Evolutionary conservation across 2,797 vertebrate genomes (phyloP).

Genomic region (Loris lydekkerianus): DNA sequence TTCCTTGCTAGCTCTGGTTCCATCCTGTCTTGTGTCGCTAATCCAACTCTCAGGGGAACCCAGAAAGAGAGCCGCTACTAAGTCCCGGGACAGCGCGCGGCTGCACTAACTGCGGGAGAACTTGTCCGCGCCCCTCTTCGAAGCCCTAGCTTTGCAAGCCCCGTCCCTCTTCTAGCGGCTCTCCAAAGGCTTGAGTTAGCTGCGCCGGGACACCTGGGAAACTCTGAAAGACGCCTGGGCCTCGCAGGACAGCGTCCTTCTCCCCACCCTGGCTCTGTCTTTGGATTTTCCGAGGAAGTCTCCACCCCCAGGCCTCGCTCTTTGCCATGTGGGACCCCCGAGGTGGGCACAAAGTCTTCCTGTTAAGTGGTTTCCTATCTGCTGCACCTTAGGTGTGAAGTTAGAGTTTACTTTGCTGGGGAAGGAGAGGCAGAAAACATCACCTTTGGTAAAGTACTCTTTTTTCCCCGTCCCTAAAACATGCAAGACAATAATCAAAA

Average conservation of each 20-base stretch:
- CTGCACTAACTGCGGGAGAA: background rate
- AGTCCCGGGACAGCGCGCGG: too few species aligned
- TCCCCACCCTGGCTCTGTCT: background rate
- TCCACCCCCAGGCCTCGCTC: too few species aligned
- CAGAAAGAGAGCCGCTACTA: background rate
- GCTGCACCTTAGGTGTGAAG: background rate
- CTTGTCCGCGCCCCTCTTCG: background rate
- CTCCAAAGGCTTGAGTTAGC: background rate
- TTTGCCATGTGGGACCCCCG: background rate
- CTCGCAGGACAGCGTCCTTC: background rate
- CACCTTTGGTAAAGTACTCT: background rate
- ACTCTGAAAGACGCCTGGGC: background rate
- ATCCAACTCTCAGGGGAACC: background rate
- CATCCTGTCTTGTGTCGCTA: accelerated
- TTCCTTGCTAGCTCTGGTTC: background rate
- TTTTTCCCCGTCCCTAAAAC: background rate
- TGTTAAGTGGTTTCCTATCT: background rate
- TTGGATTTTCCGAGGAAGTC: background rate
- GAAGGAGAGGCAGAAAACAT: background rate
- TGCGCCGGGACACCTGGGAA: background rate
- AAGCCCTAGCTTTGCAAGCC: background rate
- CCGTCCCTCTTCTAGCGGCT: background rate
- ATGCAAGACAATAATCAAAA: background rate
- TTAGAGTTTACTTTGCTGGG: background rate
- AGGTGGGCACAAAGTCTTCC: background rate